Base-by-base conservation (phyloP, 2,797 vertebrate species). In the Otus scops region DNA sequence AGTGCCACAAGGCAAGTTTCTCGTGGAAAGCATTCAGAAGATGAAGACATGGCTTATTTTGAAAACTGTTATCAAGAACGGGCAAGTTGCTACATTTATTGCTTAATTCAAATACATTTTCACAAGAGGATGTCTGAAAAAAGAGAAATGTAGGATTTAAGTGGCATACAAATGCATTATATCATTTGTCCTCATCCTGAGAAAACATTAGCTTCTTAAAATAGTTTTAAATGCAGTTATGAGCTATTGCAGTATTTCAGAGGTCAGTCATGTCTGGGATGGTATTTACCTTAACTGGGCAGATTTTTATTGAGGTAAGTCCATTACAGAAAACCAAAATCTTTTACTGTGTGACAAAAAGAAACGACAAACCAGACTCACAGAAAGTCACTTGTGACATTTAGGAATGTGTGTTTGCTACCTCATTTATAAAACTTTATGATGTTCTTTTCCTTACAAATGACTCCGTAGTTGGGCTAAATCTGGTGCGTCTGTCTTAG, bases 21-120 rank as follows among this genome's bases (percentile, higher is more conserved):
- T 91, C 76, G 79, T 18, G 71, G 97, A 92, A 97, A 68, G 82
- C 97, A 53, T 74, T 89, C 96, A 32, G 98, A 98, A 79, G 97
- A 98, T 75, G 98, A 98, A 32, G 98, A 98, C 89, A 98, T 98
- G 98, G 97, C 97, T 94, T 98, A 97, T 91, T 98, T 98, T 97
- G 98, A 99, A 97, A 98, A 96, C 73, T 54, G 60, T 30, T 98
- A 98, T 79, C 98, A 98, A 93, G 98, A 98, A 92, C 96, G 45
- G 96, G 98, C 96, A 97, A 97, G 98, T 93, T 76, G 85, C 59
- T 89, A 23, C 16, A 51, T 87, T 95, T 92, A 45, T 70, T 71
- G 23, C 24, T 94, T 93, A 84, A 86, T 89, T 92, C 60, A 94
- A 80, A 93, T 61, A 17, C 13, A 74, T 57, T 92, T 75, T 43